phyloP scores from a whole-genome alignment of 2,113 vertebrate species.

The Rhodinocichla rosea region DNA sequence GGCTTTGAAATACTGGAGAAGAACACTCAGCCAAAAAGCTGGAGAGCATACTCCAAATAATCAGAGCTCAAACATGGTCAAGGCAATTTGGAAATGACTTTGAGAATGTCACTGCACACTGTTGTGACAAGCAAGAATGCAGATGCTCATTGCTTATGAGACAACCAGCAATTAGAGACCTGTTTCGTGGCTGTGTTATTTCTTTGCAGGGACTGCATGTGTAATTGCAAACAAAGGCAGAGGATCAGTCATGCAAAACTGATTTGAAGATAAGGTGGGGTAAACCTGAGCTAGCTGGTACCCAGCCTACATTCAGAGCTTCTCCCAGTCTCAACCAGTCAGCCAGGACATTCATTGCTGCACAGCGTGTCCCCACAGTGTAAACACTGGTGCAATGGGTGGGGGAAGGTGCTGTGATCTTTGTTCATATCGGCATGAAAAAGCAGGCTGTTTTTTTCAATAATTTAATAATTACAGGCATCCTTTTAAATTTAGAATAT shows the following conservation, averaged over 20 bases:
- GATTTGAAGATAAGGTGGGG: not conserved
- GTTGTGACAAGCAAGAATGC: not conserved
- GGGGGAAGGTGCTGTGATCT: not conserved
- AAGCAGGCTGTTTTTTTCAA: not conserved
- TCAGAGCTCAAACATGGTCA: fast-evolving
- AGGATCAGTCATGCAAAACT: not conserved
- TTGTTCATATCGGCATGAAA: not conserved
- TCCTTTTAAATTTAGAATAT: not conserved
- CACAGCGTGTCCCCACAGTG: not conserved
- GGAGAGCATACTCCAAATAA: not conserved
- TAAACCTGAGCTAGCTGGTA: not conserved
- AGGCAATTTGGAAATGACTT: not conserved
- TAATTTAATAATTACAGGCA: not conserved
- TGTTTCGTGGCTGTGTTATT: not conserved
- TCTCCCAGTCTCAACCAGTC: not conserved
- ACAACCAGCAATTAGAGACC: not conserved
- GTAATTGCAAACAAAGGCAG: not conserved
- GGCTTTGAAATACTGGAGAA: not conserved
- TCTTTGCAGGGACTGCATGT: not conserved
- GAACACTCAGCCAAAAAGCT: not conserved
- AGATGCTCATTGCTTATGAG: not conserved
- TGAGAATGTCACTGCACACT: not conserved
- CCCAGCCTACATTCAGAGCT: not conserved
- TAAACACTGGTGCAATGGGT: not conserved
- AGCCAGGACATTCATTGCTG: not conserved